These are phyloP conservation scores for Panonychus citri DNA, from an alignment of 1,140 invertebrate genomes.

Conservation along the genomic window DNA sequence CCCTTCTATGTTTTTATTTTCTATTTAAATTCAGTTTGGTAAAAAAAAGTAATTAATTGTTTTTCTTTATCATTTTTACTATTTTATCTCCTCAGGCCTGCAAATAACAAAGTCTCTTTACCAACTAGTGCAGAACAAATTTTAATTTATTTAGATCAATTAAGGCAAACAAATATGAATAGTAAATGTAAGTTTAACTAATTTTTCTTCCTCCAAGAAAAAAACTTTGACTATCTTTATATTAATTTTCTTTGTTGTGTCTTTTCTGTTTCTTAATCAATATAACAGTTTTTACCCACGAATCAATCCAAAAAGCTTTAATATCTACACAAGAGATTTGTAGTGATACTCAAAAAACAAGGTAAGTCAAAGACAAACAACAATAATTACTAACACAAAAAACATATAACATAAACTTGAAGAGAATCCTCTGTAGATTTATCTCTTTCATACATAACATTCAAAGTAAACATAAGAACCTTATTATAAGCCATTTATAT, in stretches of 20 bases:
- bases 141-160: constrained; percentile 68
- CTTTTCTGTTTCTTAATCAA: constrained; percentile 13
- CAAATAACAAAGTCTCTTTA: constrained; percentile 1
- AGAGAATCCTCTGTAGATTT: no score
- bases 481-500: not conserved
- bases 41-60: no score
- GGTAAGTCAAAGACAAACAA: constrained; percentile 21
- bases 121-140: constrained; percentile 51
- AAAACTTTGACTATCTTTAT: not conserved
- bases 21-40: no score
- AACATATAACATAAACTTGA: no score
- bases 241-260: constrained; percentile 31
- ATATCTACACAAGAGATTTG: constrained; percentile 32
- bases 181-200: constrained; percentile 20
- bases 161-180: constrained; percentile 29
- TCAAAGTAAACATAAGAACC: no score
- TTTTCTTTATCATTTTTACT: not conserved
- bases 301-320: constrained; percentile 68
- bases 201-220: no score
- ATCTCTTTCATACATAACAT: no score
- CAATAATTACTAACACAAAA: not conserved
- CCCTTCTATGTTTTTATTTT: not conserved
- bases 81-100: not conserved
- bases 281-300: constrained; percentile 31
- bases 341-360: constrained; percentile 58